Evolutionary conservation across 2,888 invertebrate genomes (phyloP).

Genomic region (Trissolcus brochymenae): DNA sequence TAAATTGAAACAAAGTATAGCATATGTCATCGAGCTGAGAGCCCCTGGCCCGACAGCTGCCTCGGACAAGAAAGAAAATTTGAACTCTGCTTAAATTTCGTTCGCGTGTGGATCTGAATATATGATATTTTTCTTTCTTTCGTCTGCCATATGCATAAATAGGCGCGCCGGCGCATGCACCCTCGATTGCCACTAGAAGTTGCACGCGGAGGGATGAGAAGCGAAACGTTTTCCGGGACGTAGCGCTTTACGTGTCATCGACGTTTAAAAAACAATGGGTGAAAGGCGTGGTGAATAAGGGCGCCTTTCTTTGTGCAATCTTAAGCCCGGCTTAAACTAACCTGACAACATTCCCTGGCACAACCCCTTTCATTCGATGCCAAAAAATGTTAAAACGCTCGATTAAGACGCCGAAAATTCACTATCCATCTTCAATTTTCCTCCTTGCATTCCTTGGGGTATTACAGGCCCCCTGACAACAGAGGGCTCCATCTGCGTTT

Average conservation of each 20-base stretch:
- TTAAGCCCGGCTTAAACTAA: slow-evolving; percentile 70
- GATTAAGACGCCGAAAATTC: slow-evolving; percentile 57
- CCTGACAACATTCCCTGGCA: slow-evolving; percentile 70
- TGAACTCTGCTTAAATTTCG: slow-evolving; percentile 63
- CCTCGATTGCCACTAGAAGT: slow-evolving; percentile 53
- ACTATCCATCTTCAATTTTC: slow-evolving; percentile 75
- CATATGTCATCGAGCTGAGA: slow-evolving; percentile 62
- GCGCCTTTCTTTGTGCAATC: slow-evolving; percentile 60
- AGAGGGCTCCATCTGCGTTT: slow-evolving; percentile 49
- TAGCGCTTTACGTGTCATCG: slow-evolving; percentile 31
- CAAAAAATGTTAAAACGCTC: slow-evolving; percentile 47
- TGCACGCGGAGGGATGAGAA: slow-evolving; percentile 19
- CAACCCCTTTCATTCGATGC: slow-evolving; percentile 54
- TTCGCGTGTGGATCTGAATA: slow-evolving; percentile 71
- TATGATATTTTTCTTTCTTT: slow-evolving; percentile 61
- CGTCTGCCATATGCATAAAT: slow-evolving; percentile 71
- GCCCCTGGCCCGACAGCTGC: slow-evolving; percentile 74
- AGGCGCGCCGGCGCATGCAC: slow-evolving; percentile 61
- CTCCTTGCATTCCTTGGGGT: slow-evolving; percentile 74
- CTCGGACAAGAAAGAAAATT: slow-evolving; percentile 71
- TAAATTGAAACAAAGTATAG: too few relatives aligned
- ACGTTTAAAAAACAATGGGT: slow-evolving; percentile 38
- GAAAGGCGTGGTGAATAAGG: slow-evolving; percentile 65
- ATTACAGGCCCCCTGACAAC: slow-evolving; percentile 71
- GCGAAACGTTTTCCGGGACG: slow-evolving; percentile 8